These are phyloP conservation scores for Ectropis crepuscularia DNA, from an alignment of 2,888 invertebrate genomes.

Conservation along the genomic window DNA sequence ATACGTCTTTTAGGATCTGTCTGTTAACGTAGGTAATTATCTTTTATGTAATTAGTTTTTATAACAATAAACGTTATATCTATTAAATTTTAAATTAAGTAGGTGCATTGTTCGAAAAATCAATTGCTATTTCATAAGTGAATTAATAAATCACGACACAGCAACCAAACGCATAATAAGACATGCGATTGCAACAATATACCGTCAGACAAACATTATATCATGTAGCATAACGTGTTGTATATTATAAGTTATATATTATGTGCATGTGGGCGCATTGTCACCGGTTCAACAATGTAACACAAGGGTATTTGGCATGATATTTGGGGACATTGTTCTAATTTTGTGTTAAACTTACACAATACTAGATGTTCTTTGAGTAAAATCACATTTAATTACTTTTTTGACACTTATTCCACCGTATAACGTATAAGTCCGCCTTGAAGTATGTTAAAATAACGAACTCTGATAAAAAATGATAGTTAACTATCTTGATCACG, in stretches of 20 bases:
- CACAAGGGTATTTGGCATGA: slow-evolving; percentile 28
- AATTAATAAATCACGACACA: not conserved
- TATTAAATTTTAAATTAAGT: too few species aligned
- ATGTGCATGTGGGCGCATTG: slow-evolving; percentile 25
- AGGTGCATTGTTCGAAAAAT: too few species aligned
- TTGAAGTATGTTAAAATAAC: too few species aligned
- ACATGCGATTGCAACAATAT: slow-evolving; percentile 6
- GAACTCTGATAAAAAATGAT: too few species aligned
- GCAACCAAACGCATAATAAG: slow-evolving; percentile 2
- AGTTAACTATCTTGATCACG: too few species aligned
- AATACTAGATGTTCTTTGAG: slow-evolving; percentile 3
- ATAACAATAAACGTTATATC: too few species aligned
- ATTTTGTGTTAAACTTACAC: slow-evolving; percentile 8
- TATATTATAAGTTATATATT: slow-evolving; percentile 8
- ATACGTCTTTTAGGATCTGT: too few species aligned
- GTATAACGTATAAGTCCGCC: too few species aligned
- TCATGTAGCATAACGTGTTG: slow-evolving; percentile 7
- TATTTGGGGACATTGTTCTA: slow-evolving; percentile 29
- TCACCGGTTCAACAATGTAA: slow-evolving; percentile 17
- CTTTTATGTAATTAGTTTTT: too few species aligned
- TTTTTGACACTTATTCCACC: too few species aligned
- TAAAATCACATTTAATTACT: not conserved
- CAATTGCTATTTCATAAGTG: too few species aligned
- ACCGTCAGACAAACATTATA: slow-evolving; percentile 13
- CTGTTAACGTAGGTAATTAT: too few species aligned